Base-by-base conservation (phyloP, 2,888 invertebrate genomes). In the Eurois occulta region DNA sequence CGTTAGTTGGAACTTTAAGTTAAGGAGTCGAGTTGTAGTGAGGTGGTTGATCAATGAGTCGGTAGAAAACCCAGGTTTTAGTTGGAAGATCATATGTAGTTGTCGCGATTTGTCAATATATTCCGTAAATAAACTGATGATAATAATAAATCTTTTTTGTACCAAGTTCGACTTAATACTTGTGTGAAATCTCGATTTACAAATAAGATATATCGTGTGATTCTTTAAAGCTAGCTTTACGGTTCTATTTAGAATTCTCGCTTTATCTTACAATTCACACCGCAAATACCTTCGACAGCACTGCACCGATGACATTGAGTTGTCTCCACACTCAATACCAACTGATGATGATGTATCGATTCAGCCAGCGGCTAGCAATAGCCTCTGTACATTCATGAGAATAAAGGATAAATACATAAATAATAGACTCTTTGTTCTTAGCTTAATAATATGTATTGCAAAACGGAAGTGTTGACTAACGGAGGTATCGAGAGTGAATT, bases 271-370 rank as follows among this genome's bases (percentile, higher is more conserved):
- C 65, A 68, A 43, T 60, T 28, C 38, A 32, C n/a, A n/a, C 35
- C 55, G 66, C 48, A 67, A 46, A 60, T 65, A 55, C n/a, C n/a
- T 66, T 13, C 18, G 38, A n/a, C 38, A 75, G 11, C 62, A 62
- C 16, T 60, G 11, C 74, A 24, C 62, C 38, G 16, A 35, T 73
- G 85, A 69, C 87, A 85, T 85, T 85, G 85, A 85, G 32, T 52
- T 87, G 87, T 87, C 79, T 62, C 75, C 75, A 10, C 64, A 7
- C 38, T 70, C 62, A 55, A 67, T 84, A 66, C 38, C 32, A 58
- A 48, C 46, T 76, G 75, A 77, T 78, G 66, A 68, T 85, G 78
- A 85, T 80, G 55, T 75, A 85, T 85, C 48, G 81, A 76, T 73
- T 64, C 35, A 76, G 71, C 72, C 74, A 38, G 64, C 66, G 67